A percentile compares a stretch with the other conserved stretches of the same genome.
Conservation (phyloP, 2,888 invertebrate genomes). For the Calameuta pallipes region DNA sequence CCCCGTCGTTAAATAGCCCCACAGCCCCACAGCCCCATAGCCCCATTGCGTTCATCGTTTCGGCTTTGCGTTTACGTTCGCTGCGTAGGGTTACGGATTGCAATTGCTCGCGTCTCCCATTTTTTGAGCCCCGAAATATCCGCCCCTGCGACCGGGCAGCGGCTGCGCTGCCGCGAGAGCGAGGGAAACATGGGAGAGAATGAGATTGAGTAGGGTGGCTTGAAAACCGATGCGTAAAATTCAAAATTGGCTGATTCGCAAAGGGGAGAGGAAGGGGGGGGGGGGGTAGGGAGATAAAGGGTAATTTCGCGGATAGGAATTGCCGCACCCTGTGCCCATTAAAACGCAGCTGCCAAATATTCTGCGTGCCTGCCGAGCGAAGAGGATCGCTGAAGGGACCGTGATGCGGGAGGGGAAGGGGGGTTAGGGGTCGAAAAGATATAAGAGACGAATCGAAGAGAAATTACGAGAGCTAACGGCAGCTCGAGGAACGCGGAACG, state of each 20-base stretch:
- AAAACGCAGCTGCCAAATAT: no score
- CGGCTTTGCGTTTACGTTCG: slow-evolving; percentile 57
- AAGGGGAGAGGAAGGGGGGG: background rate
- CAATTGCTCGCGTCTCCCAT: slow-evolving; percentile 15
- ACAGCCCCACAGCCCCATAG: slow-evolving; percentile 34
- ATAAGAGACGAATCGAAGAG: slow-evolving; percentile 25
- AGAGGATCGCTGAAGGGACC: no score
- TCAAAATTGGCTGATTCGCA: background rate
- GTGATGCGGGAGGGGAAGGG: no score
- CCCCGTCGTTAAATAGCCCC: slow-evolving; percentile 53
- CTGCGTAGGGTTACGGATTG: slow-evolving; percentile 35
- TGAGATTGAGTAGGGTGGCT: background rate
- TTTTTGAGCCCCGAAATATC: background rate
- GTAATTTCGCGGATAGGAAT: background rate
- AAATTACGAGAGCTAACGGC: slow-evolving; percentile 22
- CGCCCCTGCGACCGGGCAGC: no score
- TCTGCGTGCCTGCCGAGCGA: no score
- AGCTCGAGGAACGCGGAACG: slow-evolving; percentile 2
- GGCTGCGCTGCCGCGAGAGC: no score
- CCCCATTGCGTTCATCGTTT: slow-evolving; percentile 55
- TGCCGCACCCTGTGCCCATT: no score
- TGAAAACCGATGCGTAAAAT: slow-evolving; percentile 7
- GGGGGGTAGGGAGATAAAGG: background rate
- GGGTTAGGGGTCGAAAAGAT: background rate
- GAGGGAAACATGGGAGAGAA: no score